Conservation (phyloP, 1,140 invertebrate species). For the Aleiodes sp. region DNA sequence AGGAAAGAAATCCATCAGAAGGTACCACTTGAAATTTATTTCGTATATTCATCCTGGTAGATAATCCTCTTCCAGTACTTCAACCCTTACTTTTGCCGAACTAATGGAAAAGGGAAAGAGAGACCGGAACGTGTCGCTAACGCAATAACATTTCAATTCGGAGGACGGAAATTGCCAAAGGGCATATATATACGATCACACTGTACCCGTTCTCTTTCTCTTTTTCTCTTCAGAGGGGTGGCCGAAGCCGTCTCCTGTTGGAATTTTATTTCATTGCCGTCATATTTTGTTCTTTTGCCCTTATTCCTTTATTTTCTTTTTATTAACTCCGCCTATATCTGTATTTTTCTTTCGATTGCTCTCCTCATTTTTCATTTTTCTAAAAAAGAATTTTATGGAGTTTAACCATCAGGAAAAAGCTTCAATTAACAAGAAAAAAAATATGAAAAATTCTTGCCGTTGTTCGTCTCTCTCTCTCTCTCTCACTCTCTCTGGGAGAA, state of each 20-base stretch:
- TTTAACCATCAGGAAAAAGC: not conserved
- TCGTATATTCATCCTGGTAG: constrained; percentile 19
- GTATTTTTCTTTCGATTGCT: not conserved
- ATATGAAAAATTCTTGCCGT: too few relatives aligned
- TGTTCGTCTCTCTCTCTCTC: too few relatives aligned
- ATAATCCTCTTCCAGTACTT: constrained; percentile 23
- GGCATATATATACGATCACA: not conserved
- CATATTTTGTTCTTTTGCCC: constrained; percentile 3
- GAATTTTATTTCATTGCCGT: constrained; percentile 27
- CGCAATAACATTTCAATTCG: constrained; percentile 66
- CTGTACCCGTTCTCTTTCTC: not conserved
- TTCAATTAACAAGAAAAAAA: too few relatives aligned
- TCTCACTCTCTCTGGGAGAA: too few relatives aligned
- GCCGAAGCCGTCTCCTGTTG: not conserved
- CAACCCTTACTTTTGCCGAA: not conserved
- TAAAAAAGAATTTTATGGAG: not conserved
- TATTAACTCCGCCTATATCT: not conserved
- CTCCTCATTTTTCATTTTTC: not conserved
- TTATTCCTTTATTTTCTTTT: not conserved
- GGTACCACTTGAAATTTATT: constrained; percentile 21
- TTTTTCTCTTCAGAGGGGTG: not conserved
- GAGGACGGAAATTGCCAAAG: constrained; percentile 60
- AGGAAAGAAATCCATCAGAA: too few relatives aligned
- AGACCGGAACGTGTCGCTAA: constrained; percentile 56
- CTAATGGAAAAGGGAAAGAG: constrained; percentile 29